A percentile compares a stretch with the other conserved stretches of the same genome.
phyloP scores from a whole-genome alignment of 2,888 invertebrate genomes.

The Ormyrus nitidulus region DNA sequence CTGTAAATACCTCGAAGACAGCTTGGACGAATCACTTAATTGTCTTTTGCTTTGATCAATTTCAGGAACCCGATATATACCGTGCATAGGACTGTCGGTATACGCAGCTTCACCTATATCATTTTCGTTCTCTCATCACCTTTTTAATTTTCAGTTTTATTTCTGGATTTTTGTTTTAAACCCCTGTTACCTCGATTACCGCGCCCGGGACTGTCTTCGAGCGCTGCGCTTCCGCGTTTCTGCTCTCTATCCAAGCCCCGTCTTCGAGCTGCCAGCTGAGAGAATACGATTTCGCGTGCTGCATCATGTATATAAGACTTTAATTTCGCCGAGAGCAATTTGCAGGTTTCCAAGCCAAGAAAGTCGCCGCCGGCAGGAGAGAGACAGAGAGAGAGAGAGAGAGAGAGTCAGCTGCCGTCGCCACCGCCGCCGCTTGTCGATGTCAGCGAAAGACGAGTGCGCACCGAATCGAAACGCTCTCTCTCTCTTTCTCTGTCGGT shows the following conservation, averaged over 20 bases:
- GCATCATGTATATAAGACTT: constrained; percentile 45
- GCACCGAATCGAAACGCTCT: constrained; percentile 26
- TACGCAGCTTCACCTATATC: background rate
- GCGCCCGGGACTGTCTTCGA: constrained; percentile 41
- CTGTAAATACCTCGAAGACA: constrained; percentile 49
- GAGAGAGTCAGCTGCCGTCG: constrained; percentile 13
- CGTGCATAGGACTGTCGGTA: constrained; percentile 1
- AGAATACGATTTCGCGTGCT: background rate
- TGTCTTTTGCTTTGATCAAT: constrained; percentile 53
- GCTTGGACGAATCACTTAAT: constrained; percentile 29
- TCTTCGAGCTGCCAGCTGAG: constrained; percentile 46
- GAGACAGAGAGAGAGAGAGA: background rate
- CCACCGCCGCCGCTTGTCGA: constrained; percentile 13
- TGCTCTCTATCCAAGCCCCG: constrained; percentile 54
- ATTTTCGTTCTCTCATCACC: background rate
- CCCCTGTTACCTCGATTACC: background rate
- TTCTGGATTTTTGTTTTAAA: background rate
- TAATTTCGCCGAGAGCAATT: constrained; percentile 60
- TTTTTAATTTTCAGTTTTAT: constrained; percentile 11
- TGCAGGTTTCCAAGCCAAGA: constrained; percentile 59
- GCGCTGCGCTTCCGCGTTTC: constrained; percentile 50
- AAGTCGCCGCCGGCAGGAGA: constrained; percentile 18
- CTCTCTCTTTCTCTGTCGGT: constrained; percentile 11
- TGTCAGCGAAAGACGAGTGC: constrained; percentile 50
- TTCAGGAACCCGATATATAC: constrained; percentile 56